Evolutionary conservation across 2,113 vertebrate species (phyloP).

Genomic region (Megaleporinus macrocephalus): DNA sequence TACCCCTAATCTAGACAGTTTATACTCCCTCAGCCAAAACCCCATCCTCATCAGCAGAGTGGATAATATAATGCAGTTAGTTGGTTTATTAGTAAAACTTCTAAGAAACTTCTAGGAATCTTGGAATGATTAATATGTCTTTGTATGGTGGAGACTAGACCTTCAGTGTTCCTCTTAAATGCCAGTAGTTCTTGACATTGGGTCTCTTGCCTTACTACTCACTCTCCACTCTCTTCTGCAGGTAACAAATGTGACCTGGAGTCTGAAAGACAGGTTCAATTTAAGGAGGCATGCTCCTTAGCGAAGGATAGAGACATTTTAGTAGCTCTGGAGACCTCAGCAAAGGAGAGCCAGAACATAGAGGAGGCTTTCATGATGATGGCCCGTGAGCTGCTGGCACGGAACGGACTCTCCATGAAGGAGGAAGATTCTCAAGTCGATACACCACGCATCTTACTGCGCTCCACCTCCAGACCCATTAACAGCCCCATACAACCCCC

Average conservation of each 20-base stretch:
- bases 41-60: background rate
- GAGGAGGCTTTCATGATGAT: conserved; percentile 84
- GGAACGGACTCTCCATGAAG: conserved; percentile 71
- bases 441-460: background rate
- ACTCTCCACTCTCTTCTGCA: conserved; percentile 54
- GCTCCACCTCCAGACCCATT: conserved; percentile 21
- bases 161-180: no score
- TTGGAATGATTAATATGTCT: background rate
- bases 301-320: conserved; percentile 85
- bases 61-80: background rate
- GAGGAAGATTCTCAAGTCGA: background rate
- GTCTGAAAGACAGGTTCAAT: conserved; percentile 83
- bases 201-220: background rate
- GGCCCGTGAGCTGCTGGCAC: conserved; percentile 81
- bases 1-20: no score
- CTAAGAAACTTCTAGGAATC: background rate
- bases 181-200: background rate
- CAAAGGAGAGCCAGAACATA: conserved; percentile 84
- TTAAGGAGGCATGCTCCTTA: conserved; percentile 87
- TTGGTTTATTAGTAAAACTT: background rate
- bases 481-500: background rate
- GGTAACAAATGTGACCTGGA: conserved; percentile 92
- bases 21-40: no score
- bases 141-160: no score
- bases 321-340: conserved; percentile 93